Conservation (phyloP, 2,113 vertebrate species). For the Cairina moschata region DNA sequence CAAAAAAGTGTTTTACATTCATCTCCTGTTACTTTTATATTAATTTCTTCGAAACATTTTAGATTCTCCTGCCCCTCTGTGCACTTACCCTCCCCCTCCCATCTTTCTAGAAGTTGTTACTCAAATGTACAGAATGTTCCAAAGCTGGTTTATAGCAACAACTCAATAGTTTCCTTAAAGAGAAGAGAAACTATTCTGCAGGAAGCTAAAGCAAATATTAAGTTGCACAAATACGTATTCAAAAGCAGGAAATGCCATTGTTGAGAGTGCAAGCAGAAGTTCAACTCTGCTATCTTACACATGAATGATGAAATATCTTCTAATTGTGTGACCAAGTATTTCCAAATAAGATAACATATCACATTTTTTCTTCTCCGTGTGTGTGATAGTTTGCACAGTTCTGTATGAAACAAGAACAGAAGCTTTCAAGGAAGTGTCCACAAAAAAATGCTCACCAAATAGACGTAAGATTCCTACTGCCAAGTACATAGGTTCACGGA, state of each 20-base stretch:
- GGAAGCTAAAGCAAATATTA: slow-evolving; percentile 16
- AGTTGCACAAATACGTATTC: slow-evolving; percentile 16
- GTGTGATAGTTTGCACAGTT: neutral
- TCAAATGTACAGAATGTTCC: slow-evolving; percentile 48
- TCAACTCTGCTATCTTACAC: neutral
- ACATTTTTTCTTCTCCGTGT: neutral
- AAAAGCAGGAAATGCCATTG: slow-evolving; percentile 48
- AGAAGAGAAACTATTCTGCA: slow-evolving; percentile 15
- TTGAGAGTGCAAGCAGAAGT: slow-evolving; percentile 2
- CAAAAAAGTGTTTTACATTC: neutral
- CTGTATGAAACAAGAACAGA: neutral
- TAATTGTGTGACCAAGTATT: neutral
- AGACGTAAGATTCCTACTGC: neutral
- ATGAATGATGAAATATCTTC: neutral
- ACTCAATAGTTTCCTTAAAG: neutral
- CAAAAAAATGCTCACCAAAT: neutral
- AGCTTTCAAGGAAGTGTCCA: neutral
- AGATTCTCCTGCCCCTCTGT: neutral
- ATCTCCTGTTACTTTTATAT: neutral
- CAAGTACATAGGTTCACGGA: neutral
- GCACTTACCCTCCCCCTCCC: neutral
- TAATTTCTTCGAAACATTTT: neutral
- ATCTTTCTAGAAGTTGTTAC: neutral
- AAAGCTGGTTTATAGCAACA: neutral
- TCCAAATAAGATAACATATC: neutral